Evolutionary conservation across 2,113 vertebrate genomes (phyloP).

Genomic region (Oncorhynchus keta): DNA sequence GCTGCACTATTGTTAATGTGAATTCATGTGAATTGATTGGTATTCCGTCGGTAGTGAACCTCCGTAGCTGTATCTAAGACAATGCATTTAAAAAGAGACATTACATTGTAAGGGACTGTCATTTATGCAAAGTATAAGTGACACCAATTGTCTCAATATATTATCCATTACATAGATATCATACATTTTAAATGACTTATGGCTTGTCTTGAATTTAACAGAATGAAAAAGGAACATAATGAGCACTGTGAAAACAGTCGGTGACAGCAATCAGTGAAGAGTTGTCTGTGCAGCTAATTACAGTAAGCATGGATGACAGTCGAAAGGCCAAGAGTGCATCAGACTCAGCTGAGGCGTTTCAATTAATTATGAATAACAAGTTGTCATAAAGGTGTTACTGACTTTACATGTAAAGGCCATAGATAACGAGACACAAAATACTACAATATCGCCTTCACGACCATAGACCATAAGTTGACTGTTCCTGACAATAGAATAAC

Average conservation of each 20-base stretch:
- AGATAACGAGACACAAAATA: background rate
- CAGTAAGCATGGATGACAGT: constrained; percentile 31
- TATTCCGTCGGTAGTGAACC: too few relatives aligned
- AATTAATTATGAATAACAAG: background rate
- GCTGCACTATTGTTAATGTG: too few relatives aligned
- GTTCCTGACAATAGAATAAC: background rate
- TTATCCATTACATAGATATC: background rate
- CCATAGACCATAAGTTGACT: background rate
- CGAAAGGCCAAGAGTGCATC: constrained; percentile 9
- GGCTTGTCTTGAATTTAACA: background rate
- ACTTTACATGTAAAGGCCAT: background rate
- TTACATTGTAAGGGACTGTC: too few relatives aligned
- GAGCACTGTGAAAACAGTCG: background rate
- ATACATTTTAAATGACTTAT: too few relatives aligned
- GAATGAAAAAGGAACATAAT: background rate
- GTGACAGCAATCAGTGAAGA: background rate
- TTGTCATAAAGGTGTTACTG: background rate
- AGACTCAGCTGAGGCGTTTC: constrained; percentile 1
- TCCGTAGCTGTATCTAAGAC: too few relatives aligned
- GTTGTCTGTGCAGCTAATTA: constrained; percentile 27
- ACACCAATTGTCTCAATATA: background rate
- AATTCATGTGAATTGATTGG: too few relatives aligned
- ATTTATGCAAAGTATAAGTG: background rate
- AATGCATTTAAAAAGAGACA: too few relatives aligned
- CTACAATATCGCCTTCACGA: background rate